Base-by-base conservation (phyloP, 2,113 vertebrate genomes). In the Benitochromis conjunctus region DNA sequence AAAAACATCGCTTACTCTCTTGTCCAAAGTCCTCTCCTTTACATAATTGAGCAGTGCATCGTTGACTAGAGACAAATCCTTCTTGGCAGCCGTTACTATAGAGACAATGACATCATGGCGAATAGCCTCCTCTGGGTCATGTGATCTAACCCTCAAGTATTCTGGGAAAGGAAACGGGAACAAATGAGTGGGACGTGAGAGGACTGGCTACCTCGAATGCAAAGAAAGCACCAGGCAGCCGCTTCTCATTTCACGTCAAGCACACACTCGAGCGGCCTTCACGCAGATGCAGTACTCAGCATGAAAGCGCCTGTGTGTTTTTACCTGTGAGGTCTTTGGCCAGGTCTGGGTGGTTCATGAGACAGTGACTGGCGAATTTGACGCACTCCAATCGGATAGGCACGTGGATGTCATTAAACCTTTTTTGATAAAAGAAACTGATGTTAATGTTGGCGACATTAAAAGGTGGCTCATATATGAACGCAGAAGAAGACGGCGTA, bases 371-470 rank as follows among this genome's bases (percentile, higher is more conserved):
- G 85, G 98, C 99, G 92, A 99, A 99, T 94, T 99, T 99, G 38
- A 99, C 99, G 96, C 99, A 99, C 91, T 99, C 99, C 93, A 99
- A 96, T 80, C 99, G 97, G 92, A 99, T 98, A 81, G 99, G 99
- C 86, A 99, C 99, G 6, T 99, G 99, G 94, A 99, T 99, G 94
- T 99, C 99, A 94, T 99, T 99, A 93, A 99, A 99, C 94, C 99
- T 99, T 85, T 85, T 85, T 5, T 48, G 38, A 16, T 1, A 34
- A 60, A 66, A 76, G 2, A 86, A 57, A 81, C 5, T 0, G 4
- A 7, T 0, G 5, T 82, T 43, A 58, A 38, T 5, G 10, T 88
- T 16, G 54, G 31, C 18, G 31, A 12, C 80, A 74, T 13, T 31
- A 29, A 66, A 18, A 13, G 18, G 26, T n/a, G 3, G 38, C 7